A percentile compares a stretch with the other conserved stretches of the same genome.
These are phyloP conservation scores for Onthophagus sagittarius DNA, from an alignment of 2,888 invertebrate species.

Conservation along the genomic window DNA sequence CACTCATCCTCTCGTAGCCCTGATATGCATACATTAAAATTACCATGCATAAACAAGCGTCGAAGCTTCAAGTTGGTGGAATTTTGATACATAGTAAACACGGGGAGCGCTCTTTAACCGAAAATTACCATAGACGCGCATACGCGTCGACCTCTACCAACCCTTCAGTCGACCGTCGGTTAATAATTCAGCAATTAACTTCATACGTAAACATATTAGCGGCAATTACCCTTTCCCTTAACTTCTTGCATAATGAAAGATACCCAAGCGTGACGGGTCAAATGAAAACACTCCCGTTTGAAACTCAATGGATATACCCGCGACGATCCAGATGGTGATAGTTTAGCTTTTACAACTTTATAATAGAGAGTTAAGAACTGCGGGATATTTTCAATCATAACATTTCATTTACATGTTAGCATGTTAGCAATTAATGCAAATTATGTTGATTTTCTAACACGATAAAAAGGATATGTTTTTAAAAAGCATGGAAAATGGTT, in stretches of 20 bases:
- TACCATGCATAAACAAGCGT: conserved; percentile 8
- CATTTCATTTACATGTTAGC: no score
- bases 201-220: conserved; percentile 26
- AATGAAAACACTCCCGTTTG: neutral
- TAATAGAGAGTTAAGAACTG: no score
- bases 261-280: conserved; percentile 18
- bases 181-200: conserved; percentile 26
- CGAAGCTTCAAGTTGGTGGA: neutral
- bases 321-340: neutral
- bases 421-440: no score
- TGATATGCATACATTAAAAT: conserved; percentile 1
- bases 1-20: neutral
- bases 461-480: no score
- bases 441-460: no score
- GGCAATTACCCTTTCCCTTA: conserved; percentile 23
- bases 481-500: no score
- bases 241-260: conserved; percentile 24
- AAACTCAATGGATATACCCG: neutral
- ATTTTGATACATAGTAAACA: neutral
- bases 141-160: conserved; percentile 8
- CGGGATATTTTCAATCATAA: no score
- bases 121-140: conserved; percentile 8
- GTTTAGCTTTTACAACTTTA: neutral
- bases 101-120: neutral
- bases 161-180: conserved; percentile 15